phyloP scores from a whole-genome alignment of 2,888 invertebrate genomes.

The Apantesis nais region DNA sequence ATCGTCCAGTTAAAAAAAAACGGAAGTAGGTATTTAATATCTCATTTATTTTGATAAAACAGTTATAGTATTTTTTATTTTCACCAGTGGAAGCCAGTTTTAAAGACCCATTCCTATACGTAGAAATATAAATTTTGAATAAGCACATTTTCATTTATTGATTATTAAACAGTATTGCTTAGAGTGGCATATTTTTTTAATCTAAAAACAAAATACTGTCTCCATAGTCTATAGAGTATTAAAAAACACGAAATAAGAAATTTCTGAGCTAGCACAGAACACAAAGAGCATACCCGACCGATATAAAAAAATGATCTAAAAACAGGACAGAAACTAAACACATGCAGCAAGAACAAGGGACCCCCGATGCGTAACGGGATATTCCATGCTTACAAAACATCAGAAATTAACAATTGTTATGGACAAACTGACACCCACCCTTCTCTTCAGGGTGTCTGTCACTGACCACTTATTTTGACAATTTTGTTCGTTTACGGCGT shows the following conservation, averaged over 20 bases:
- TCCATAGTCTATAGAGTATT: no score
- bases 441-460: conserved; percentile 60
- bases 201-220: not conserved
- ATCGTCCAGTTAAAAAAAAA: no score
- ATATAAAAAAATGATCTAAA: not conserved
- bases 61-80: not conserved
- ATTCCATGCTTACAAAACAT: conserved; percentile 22
- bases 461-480: conserved; percentile 70
- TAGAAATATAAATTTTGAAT: no score
- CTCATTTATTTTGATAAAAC: not conserved
- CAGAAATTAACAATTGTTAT: conserved; percentile 44
- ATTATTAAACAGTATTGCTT: not conserved
- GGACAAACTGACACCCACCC: conserved; percentile 48
- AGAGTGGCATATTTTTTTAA: not conserved
- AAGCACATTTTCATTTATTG: not conserved
- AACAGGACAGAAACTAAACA: not conserved
- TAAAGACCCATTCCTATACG: not conserved
- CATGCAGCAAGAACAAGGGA: conserved; percentile 21
- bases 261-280: not conserved
- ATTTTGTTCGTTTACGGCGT: conserved; percentile 61
- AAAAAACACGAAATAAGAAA: not conserved
- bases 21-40: not conserved
- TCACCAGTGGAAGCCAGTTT: not conserved
- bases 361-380: conserved; percentile 26
- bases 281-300: not conserved